Evolutionary conservation across 2,888 invertebrate species (phyloP).

Genomic region (Drosophila meridiana): DNA sequence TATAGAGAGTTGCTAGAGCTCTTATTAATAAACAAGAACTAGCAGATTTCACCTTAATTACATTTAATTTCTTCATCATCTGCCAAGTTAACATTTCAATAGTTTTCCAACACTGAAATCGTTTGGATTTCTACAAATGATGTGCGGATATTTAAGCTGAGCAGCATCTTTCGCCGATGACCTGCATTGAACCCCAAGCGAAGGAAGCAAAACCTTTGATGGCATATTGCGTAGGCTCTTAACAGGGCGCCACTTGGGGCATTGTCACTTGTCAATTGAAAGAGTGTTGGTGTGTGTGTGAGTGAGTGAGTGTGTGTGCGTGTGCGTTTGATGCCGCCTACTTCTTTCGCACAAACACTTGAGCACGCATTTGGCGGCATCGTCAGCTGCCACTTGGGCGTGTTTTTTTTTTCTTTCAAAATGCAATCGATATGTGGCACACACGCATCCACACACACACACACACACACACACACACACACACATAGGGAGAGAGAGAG

Average conservation of each 20-base stretch:
- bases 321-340: slow-evolving; percentile 48
- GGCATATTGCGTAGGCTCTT: slow-evolving; percentile 58
- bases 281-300: slow-evolving; percentile 7
- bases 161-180: slow-evolving; percentile 24
- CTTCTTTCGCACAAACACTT: slow-evolving; percentile 74
- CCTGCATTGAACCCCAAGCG: slow-evolving; percentile 51
- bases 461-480: slow-evolving; percentile 20
- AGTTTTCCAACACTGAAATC: background rate
- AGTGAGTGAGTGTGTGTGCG: slow-evolving; percentile 19
- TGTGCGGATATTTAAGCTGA: background rate
- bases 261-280: slow-evolving; percentile 51
- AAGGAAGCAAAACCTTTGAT: slow-evolving; percentile 41
- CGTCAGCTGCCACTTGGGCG: slow-evolving; percentile 77
- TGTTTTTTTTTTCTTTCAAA: slow-evolving; percentile 43
- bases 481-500: slow-evolving; percentile 14
- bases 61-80: too few species aligned
- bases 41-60: too few species aligned
- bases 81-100: too few species aligned
- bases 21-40: too few species aligned
- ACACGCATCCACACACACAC: slow-evolving; percentile 57
- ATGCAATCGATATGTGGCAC: slow-evolving; percentile 76
- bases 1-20: background rate
- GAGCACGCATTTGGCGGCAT: slow-evolving; percentile 83
- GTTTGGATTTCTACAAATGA: background rate
- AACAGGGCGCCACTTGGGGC: slow-evolving; percentile 57